Conservation (phyloP, 2,888 invertebrate genomes). For the Bibio marci region DNA sequence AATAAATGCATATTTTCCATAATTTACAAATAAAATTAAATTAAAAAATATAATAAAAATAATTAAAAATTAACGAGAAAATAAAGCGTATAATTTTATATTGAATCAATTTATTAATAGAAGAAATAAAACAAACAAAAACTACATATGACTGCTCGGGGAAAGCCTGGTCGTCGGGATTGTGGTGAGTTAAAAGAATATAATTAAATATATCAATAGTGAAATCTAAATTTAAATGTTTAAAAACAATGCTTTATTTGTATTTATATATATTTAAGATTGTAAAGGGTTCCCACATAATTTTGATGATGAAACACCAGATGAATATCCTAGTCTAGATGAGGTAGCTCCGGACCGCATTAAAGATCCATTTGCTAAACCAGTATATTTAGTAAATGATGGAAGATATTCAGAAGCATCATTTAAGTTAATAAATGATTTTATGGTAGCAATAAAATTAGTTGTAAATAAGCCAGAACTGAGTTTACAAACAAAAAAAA, state of each 20-base stretch:
- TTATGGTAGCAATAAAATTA: conserved; percentile 90
- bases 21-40: no score
- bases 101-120: no score
- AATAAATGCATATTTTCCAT: no score
- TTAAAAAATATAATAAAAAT: no score
- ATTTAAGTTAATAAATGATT: conserved; percentile 89
- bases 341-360: conserved; percentile 87
- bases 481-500: conserved; percentile 72
- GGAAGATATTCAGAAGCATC: conserved; percentile 99
- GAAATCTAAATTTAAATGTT: no score
- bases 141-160: no score
- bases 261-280: neutral
- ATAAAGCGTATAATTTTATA: no score
- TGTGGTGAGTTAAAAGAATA: conserved; percentile 15
- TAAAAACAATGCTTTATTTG: no score
- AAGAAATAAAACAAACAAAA: no score
- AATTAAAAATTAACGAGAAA: no score
- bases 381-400: conserved; percentile 89
- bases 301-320: conserved; percentile 62
- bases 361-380: conserved; percentile 95
- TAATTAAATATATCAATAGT: no score
- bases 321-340: conserved; percentile 81
- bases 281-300: conserved; percentile 28
- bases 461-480: conserved; percentile 78
- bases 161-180: no score